Base-by-base conservation (phyloP, 2,888 invertebrate genomes). In the Coenonympha arcania region DNA sequence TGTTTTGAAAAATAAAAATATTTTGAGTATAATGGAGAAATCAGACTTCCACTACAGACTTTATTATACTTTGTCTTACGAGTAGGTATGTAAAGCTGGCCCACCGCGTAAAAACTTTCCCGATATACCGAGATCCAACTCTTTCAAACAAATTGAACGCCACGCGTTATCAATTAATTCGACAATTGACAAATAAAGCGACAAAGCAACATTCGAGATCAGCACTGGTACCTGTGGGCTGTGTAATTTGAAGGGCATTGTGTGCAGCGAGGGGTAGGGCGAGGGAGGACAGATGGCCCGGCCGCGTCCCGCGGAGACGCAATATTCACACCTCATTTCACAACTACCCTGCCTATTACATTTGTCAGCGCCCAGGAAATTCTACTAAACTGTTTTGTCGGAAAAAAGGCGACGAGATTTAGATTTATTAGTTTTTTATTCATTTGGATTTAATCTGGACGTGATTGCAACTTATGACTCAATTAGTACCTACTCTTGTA, bases 281-380 rank as follows among this genome's bases (percentile, higher is more conserved):
- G 3, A 57, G 64, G 56, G 54, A 57, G 69, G 72, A 66, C 82
- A 80, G 79, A 78, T 81, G 81, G 72, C 71, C n/a, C n/a, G 48
- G 46, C 52, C 60, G 73, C 62, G 57, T 65, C 85, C 85, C 80
- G 78, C 66, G 50, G 83, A 74, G 82, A 75, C 62, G 62, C 83
- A 84, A 85, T 85, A 86, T 84, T 86, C 86, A 85, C 86, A 85
- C 85, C 82, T 85, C 85, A 84, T 84, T 86, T 82, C 77, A 80
- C 84, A 74, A 73, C 69, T 66, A 67, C 70, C 73, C 69, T 64
- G 69, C 73, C 80, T 73, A 74, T 72, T 76, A 66, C 74, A 74
- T 78, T 79, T 76, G 73, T 76, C 76, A 75, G 49, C 43, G 69
- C 52, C 59, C 64, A 64, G 66, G 59, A 58, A 58, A 54, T 55